Evolutionary conservation across 2,888 invertebrate genomes (phyloP).

Genomic region (Mythimna ferrago): DNA sequence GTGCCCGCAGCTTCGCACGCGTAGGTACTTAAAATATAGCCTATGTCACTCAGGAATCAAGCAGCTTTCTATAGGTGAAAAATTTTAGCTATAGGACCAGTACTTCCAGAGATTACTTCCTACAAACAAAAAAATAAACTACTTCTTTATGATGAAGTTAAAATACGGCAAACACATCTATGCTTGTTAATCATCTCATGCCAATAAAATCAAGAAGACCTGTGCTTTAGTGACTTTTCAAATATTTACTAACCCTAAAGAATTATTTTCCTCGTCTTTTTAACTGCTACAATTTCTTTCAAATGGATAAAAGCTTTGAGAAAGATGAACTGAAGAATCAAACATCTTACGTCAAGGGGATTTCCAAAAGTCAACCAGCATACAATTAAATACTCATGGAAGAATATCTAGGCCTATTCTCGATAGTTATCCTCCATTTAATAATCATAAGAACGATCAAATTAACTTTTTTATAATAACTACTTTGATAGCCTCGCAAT

Average conservation of each 20-base stretch:
- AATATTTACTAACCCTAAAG: not conserved
- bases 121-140: no score
- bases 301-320: not conserved
- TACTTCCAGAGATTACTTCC: no score
- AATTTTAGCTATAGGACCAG: no score
- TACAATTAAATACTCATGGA: slow-evolving; percentile 3
- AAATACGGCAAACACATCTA: no score
- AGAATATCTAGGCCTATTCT: no score
- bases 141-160: no score
- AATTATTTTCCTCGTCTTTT: not conserved
- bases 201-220: not conserved
- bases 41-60: no score
- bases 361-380: not conserved
- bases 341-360: not conserved
- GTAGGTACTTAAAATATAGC: no score
- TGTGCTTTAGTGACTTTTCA: not conserved
- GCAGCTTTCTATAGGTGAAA: no score
- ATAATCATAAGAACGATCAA: not conserved
- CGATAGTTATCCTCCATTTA: not conserved
- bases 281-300: no score
- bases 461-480: not conserved
- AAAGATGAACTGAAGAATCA: not conserved
- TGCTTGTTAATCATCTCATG: not conserved
- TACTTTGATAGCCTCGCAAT: slow-evolving; percentile 13
- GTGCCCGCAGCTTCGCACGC: no score